Evolutionary conservation across 37 sponge, comb jelly and placozoan genomes (phyloP), one percentile per base, ranked within the genome.

Genomic region (Spongilla lacustris): DNA sequence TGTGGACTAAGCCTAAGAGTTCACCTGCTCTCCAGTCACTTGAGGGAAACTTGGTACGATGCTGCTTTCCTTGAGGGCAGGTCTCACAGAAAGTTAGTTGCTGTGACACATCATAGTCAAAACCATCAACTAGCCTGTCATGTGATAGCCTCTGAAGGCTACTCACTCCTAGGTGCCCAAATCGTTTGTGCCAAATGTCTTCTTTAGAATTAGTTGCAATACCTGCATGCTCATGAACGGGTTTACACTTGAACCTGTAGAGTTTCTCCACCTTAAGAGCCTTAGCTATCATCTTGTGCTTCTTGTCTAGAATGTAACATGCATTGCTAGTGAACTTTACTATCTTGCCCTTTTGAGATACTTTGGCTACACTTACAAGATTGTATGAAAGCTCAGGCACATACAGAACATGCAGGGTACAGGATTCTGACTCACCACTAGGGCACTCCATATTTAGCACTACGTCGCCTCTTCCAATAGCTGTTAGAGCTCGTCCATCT

Each of bases 181-280:
- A 81, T 33, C 91, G 79, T 26, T 83, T 29, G 69, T 90, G 91
- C 91, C 91, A 90, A 67, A 90, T 23, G 30, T 81, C 71, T 38
- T 85, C 83, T 66, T 81, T 85, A 24, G 71, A 49, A 28, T 32
- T 71, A 27, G 28, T 27, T 30, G 50, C 48, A 37, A 73, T 31
- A 17, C 69, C 32, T 17, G 36, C 36, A 25, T 77, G 35, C n/a
- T 73, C 35, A 27, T 24, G 28, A 30, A 26, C 36, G 27, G 83
- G 25, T 28, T 84, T 68, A 75, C 76, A 75, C 21, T 84, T 75
- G 76, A 84, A 68, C 36, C 75, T 75, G 68, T 75, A 84, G 31
- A 84, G 84, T 68, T 72, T 73, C 68, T 79, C 85, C n/a, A 67
- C 34, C 38, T 79, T 84, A 29, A 76, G 41, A 5, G 85, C 85